Evolutionary conservation across 2,888 invertebrate genomes (phyloP), one percentile per base, ranked within the genome.

Genomic region (Drosophila kambysellisi): DNA sequence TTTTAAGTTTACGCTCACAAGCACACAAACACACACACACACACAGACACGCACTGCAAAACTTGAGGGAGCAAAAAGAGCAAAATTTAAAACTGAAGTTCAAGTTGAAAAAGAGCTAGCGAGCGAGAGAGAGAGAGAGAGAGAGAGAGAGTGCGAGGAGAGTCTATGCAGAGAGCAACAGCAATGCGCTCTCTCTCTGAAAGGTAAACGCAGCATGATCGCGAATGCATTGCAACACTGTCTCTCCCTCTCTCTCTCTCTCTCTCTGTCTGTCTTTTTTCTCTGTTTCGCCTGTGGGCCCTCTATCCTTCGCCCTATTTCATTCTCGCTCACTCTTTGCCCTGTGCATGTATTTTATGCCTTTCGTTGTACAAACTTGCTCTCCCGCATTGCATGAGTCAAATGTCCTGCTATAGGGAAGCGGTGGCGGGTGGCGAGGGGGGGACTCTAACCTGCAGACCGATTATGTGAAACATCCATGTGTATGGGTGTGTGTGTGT

Each of bases 381-480:
- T 75, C 71, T 70, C 60, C 63, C 63, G 62, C 33, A 63, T 69
- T 67, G 69, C 50, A 59, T 78, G 82, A 89, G 75, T 84, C 83
- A 88, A 89, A 89, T 91, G 88, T 91, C 91, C 92, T 91, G 83
- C 84, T 79, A 59, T 60, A 56, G 35, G 54, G 17, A 25, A 25
- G 25, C 11, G 52, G 25, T 15, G 2, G 46, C 1, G 11, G 30
- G 39, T 8, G 30, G 29, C 25, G 25, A 11, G 41, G 4, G 33
- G 20, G 37, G 12, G 35, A n/a, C 41, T 30, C 20, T 30, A 39
- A 41, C 56, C 56, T 41, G 56, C 41, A 29, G 29, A 25, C 25
- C 12, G 52, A 39, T 33, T 57, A 50, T 57, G 46, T 30, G 56
- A 33, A 50, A 54, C 29, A 33, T 30, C 9, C 25, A 51, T 25